Base-by-base conservation (phyloP, 1,140 invertebrate species). In the Pinna nobilis region DNA sequence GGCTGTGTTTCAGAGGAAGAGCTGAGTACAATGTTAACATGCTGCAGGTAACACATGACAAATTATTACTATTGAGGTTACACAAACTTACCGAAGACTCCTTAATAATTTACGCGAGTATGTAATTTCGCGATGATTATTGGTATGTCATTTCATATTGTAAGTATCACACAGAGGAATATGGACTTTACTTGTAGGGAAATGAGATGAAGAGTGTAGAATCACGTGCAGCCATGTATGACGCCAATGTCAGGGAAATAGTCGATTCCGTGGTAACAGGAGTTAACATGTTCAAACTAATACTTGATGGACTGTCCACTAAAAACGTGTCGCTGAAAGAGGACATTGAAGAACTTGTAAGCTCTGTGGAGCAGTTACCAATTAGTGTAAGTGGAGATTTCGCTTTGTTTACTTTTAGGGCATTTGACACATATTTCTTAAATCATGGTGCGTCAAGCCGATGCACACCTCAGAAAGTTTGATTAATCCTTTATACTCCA, bases 1-100 rank as follows among this genome's bases (percentile, higher is more conserved):
- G 78, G 53, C 39, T 82, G 0, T 84, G 82, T 68, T 81, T 82
- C 39, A 77, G 77, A 41, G 82, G 82, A n/a, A 57, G 66, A 4
- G 72, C 77, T 32, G 39, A 68, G 7, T 84, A 84, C 37, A 74
- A 78, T 32, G 18, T 84, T 4, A 84, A 84, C 41, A 66, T 84
- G n/a, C 44, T 84, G 18, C 68, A 84, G 76, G 82, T 63, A 63
- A 55, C 13, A 44, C 39, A 44, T n/a, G 9, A 44, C 9, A 11
- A 11, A 44, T 9, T 44, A 11, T 11, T 44, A n/a, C 39, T 44
- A 9, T 44, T 9, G 9, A 44, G 39, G n/a, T 44, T 9, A 44
- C n/a, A n/a, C n/a, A n/a, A 44, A 11, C 9, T 44, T 44, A 9
- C 39, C 9, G n/a, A n/a, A 44, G n/a, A 1, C n/a, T 32, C 33